phyloP scores from a whole-genome alignment of 2,113 vertebrate species.

The Ornithorhynchus anatinus region DNA sequence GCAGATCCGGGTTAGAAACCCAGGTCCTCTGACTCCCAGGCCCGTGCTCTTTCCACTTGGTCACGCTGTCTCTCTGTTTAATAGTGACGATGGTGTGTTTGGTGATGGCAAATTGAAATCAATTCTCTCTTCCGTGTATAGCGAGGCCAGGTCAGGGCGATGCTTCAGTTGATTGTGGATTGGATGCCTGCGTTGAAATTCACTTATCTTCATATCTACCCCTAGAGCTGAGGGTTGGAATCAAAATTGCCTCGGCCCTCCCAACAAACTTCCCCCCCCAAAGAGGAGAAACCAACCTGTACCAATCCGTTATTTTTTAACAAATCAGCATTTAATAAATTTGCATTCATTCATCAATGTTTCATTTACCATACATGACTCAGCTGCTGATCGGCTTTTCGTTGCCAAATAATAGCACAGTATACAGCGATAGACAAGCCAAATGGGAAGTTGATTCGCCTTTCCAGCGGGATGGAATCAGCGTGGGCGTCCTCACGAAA shows the following conservation, averaged over 20 bases:
- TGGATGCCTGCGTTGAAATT: no score
- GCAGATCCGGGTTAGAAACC: no score
- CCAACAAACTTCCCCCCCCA: not conserved
- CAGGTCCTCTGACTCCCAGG: no score
- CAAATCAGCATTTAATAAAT: constrained; percentile 77
- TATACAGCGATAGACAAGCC: constrained; percentile 73
- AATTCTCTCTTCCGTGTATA: no score
- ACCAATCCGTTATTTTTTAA: constrained; percentile 34
- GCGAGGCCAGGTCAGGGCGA: no score
- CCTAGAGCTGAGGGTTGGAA: not conserved
- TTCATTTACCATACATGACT: constrained; percentile 72
- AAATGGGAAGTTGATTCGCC: constrained; percentile 61
- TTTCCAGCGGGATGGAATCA: constrained; percentile 69
- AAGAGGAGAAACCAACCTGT: constrained; percentile 38
- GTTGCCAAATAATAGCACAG: constrained; percentile 72
- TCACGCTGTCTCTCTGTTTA: no score
- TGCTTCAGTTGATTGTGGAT: no score
- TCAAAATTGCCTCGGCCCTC: not conserved
- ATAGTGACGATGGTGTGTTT: no score
- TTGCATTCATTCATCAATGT: constrained; percentile 72
- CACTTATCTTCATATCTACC: no score
- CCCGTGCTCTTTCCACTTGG: no score
- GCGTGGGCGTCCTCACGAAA: constrained; percentile 44
- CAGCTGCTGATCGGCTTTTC: constrained; percentile 62
- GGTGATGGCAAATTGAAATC: no score